Evolutionary conservation across 2,113 vertebrate genomes (phyloP), one percentile per base, ranked within the genome.

Genomic region (Brachypodius melanocephalos): DNA sequence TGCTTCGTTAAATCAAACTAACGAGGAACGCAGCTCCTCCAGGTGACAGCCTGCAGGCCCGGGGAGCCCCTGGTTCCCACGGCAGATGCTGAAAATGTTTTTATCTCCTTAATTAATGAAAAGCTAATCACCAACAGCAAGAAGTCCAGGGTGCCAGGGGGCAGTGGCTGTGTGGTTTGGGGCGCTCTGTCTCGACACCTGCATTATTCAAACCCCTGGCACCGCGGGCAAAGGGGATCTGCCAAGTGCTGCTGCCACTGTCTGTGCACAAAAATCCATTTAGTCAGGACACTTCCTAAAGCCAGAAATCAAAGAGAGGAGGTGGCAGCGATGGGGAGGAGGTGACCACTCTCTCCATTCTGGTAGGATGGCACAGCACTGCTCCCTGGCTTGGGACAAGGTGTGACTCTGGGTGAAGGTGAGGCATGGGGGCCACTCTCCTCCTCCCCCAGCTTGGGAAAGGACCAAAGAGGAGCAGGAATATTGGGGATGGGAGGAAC

Each of bases 231-330:
- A 61, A 78, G 66, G 62, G 85, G 90, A 90, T 92, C 58, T 93
- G 93, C 94, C 91, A 80, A 96, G 93, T 4, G 58, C 96, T 79
- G 63, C 42, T 97, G 82, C 96, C 95, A 67, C 93, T 84, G 92
- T 22, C 96, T 91, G 69, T 8, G 14, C 93, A 96, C 91, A 93
- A 88, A 95, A 93, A 95, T 59, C 82, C 82, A 40, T 83, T 96
- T 71, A 95, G 95, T 86, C 80, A 94, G 94, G 97, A 92, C 67
- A 63, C 62, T 88, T 89, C 67, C 59, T 74, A 85, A 76, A 34
- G 19, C 65, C 80, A 80, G 92, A 83, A 89, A 88, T 42, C 77
- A 31, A 26, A 88, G 87, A 3, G 59, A 48, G 52, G 34, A 62
- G 52, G 52, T 14, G 74, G 83, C 1, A 5, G 74, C 1, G 0